Base-by-base conservation (phyloP, 2,113 vertebrate species). In the Ciconia boyciana region DNA sequence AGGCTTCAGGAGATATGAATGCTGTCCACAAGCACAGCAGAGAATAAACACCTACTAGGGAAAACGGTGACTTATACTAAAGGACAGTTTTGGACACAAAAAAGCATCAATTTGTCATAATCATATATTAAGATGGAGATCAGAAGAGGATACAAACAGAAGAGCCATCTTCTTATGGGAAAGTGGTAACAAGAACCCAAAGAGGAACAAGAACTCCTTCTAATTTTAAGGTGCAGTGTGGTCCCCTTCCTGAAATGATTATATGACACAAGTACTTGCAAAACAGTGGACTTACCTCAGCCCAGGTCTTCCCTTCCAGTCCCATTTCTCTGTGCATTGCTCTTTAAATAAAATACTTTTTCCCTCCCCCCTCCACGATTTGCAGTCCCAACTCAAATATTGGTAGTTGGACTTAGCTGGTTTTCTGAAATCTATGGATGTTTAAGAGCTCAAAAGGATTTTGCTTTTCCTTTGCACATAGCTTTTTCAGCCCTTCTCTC, bases 331-430 rank as follows among this genome's bases (percentile, higher is more conserved):
- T 75, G 8, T 66, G 15, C 5, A 46, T 17, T 34, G 4, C 11
- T 75, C 51, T 55, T 60, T 28, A 20, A 61, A 76, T 65, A 44
- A 43, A 46, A 39, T 9, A 36, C 3, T 7, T 69, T 46, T 55
- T 34, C 22, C 20, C 6, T 10, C 16, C 6, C 7, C 6, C 6
- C 16, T 7, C 7, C 4, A 7, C 3, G 3, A 7, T 74, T 46
- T 69, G 7, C 41, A 80, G 51, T 83, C 48, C 13, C 25, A 87
- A 28, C 7, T 83, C 8, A 46, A 82, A 52, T 57, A 76, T 2
- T 7, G 34, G 43, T 39, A 51, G 13, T 1, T 51, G 24, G n/a
- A 46, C 32, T 69, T 79, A 22, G 16, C 9, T 39, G 9, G 8
- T 52, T 89, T 90, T 86, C 29, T 83, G 24, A 88, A 65, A 86